Conservation (phyloP, 2,797 vertebrate genomes). For the Pseudotriccus pelzelni region DNA sequence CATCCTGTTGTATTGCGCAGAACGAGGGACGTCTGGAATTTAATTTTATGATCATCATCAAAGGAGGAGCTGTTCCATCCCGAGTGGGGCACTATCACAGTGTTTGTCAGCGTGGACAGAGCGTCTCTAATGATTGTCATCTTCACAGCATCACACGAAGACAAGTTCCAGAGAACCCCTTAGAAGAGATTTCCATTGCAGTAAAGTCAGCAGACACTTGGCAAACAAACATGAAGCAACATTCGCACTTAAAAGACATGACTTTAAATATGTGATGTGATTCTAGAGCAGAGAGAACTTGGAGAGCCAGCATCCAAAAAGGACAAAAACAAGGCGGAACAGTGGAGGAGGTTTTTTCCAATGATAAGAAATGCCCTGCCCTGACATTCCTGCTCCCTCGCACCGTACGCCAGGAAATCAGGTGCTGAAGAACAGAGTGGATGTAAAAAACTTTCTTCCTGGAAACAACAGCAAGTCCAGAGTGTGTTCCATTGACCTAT, state of each 20-base stretch:
- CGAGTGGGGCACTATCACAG: conserved; percentile 97
- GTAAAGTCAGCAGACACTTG: neutral
- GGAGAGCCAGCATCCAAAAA: neutral
- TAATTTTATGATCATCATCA: conserved; percentile 96
- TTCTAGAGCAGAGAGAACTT: neutral
- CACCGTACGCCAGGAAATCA: fast-evolving
- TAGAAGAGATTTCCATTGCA: conserved; percentile 1
- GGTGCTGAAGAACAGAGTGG: neutral
- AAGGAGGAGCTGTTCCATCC: conserved; percentile 95
- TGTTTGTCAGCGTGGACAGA: conserved; percentile 90
- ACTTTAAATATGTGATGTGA: neutral
- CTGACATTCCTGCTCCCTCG: neutral
- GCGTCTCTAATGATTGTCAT: conserved; percentile 99
- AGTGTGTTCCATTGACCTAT: neutral
- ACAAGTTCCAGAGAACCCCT: conserved; percentile 99
- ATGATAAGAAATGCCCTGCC: neutral
- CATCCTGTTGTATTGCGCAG: conserved; percentile 95
- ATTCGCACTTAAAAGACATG: neutral
- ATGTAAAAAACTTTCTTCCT: neutral
- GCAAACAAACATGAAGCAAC: neutral
- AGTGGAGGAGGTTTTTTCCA: neutral
- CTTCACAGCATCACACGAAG: conserved; percentile 95
- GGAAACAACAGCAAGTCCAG: neutral
- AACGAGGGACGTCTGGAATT: conserved; percentile 96
- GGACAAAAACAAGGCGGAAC: neutral